These are phyloP conservation scores for Ophioninae sp. DNA, from an alignment of 2,888 invertebrate genomes.

Conservation along the genomic window DNA sequence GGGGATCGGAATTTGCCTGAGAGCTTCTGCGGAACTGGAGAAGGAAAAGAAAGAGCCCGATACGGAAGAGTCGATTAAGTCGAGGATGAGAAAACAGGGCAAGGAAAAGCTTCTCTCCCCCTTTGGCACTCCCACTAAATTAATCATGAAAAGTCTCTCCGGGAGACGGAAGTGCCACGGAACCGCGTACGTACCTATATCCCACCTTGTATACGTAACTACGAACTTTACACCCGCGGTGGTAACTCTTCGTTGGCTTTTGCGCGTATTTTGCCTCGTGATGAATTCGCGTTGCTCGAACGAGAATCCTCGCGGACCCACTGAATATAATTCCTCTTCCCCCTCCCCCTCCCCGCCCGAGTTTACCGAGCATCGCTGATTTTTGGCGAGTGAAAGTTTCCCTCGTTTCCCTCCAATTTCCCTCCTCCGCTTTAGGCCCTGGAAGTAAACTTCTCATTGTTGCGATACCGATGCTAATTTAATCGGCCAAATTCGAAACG, in stretches of 20 bases:
- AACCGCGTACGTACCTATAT: too few species aligned
- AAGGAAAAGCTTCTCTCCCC: constrained; percentile 46
- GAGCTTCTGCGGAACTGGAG: constrained; percentile 24
- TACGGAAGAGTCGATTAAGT: constrained; percentile 21
- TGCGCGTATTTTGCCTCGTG: constrained; percentile 47
- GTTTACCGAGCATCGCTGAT: constrained; percentile 43
- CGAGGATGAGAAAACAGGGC: constrained; percentile 31
- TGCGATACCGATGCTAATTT: constrained; percentile 44
- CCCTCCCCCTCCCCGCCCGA: background rate
- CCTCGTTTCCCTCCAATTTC: constrained; percentile 36
- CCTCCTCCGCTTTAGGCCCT: background rate
- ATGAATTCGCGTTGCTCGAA: constrained; percentile 49
- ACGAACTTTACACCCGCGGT: constrained; percentile 35
- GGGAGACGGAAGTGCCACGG: constrained; percentile 39
- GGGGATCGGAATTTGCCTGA: constrained; percentile 37
- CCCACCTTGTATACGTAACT: constrained; percentile 19
- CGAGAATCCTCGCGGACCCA: constrained; percentile 44
- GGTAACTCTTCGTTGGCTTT: constrained; percentile 52
- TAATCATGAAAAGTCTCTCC: constrained; percentile 55
- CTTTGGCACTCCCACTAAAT: constrained; percentile 26
- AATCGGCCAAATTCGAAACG: constrained; percentile 21
- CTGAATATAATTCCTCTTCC: constrained; percentile 41
- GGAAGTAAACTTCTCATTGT: constrained; percentile 35
- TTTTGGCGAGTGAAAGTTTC: constrained; percentile 33
- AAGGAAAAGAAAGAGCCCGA: constrained; percentile 13